Percentiles rank a stretch among this genome's conserved stretches.
Evolutionary conservation across 2,797 vertebrate species (phyloP).

Genomic region (Hipposideros larvatus): DNA sequence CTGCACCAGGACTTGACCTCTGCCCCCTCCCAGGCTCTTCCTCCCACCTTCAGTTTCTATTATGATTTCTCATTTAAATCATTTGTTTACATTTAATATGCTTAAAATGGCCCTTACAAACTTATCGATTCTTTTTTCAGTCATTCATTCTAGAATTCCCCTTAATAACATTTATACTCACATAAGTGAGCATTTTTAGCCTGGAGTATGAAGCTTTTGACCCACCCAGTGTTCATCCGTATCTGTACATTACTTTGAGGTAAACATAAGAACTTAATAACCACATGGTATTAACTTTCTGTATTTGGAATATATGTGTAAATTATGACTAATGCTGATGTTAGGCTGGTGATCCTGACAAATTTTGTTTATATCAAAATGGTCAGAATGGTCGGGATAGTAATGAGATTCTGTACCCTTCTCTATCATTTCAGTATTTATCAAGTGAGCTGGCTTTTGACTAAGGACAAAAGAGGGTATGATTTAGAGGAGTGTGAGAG

Average conservation of each 20-base stretch:
- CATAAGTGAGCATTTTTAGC: neutral
- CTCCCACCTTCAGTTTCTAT: slow-evolving; percentile 2
- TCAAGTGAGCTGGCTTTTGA: slow-evolving; percentile 49
- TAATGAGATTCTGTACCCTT: neutral
- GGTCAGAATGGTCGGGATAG: neutral
- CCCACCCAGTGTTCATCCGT: neutral
- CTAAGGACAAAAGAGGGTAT: neutral
- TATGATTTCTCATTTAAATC: slow-evolving; percentile 24
- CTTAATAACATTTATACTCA: slow-evolving; percentile 31
- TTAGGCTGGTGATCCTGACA: neutral
- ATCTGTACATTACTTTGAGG: slow-evolving; percentile 31
- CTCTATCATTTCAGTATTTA: neutral
- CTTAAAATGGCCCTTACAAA: neutral
- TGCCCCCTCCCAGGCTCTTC: neutral
- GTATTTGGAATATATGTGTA: slow-evolving; percentile 10
- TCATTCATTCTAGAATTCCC: slow-evolving; percentile 7
- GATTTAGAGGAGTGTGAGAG: neutral
- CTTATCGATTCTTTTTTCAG: neutral
- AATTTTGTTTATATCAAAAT: slow-evolving; percentile 43
- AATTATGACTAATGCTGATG: slow-evolving; percentile 4
- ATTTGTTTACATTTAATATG: slow-evolving; percentile 47
- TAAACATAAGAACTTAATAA: neutral
- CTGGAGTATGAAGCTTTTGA: neutral
- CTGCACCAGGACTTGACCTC: neutral
- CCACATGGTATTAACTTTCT: slow-evolving; percentile 39